Percentiles rank a stretch among this genome's conserved stretches.
These are phyloP conservation scores for Oreocharis arfaki DNA, from an alignment of 2,113 vertebrate species.

Conservation along the genomic window DNA sequence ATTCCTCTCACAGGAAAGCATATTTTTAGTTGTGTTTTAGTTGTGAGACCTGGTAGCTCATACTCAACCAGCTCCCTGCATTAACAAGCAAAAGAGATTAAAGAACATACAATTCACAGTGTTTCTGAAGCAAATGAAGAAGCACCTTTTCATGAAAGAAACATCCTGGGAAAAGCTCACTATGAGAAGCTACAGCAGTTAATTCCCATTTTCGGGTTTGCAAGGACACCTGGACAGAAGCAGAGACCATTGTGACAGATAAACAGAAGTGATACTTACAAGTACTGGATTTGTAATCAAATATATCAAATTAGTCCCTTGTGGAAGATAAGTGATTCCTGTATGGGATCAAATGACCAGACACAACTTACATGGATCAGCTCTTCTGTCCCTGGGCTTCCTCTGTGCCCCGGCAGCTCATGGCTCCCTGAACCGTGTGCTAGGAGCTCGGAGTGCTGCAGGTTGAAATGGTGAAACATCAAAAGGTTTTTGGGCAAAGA, in stretches of 20 bases:
- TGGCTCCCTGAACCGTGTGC: background rate
- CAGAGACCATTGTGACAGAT: accelerated
- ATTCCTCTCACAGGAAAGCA: background rate
- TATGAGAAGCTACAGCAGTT: background rate
- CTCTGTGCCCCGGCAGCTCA: background rate
- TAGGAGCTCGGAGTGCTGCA: background rate
- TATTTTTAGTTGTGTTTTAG: background rate
- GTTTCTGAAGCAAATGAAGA: background rate
- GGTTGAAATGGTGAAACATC: background rate
- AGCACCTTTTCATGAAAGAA: background rate
- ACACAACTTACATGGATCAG: background rate
- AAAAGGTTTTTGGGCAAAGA: background rate
- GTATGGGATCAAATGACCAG: background rate
- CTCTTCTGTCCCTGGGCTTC: background rate
- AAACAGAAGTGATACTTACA: background rate
- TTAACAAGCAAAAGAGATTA: background rate
- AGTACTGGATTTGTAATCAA: background rate
- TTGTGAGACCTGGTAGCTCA: background rate
- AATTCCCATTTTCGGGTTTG: background rate
- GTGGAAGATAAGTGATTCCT: background rate
- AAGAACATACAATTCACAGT: background rate
- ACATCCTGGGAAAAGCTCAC: background rate
- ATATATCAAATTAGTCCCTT: background rate
- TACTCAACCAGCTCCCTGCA: background rate
- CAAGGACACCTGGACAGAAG: background rate